phyloP scores from a whole-genome alignment of 2,113 vertebrate genomes.

The Nothoprocta perdicaria region DNA sequence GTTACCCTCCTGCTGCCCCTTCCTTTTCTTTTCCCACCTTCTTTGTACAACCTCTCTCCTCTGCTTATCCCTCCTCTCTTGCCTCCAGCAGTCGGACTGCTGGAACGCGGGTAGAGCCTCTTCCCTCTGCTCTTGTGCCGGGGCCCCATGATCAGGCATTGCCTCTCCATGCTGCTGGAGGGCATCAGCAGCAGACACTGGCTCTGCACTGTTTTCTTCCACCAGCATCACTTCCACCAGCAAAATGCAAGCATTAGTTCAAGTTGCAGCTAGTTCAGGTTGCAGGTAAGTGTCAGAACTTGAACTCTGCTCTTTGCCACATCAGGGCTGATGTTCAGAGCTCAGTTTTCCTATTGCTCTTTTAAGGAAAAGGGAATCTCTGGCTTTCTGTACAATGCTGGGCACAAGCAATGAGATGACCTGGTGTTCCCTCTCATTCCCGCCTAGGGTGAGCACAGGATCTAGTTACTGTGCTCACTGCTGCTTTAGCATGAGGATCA shows the following conservation, averaged over 20 bases:
- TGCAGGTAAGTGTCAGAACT: not conserved
- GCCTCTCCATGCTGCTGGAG: fast-evolving
- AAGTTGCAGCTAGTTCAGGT: not conserved
- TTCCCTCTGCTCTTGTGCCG: fast-evolving
- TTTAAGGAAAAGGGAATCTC: not conserved
- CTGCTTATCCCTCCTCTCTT: not conserved
- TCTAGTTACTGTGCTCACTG: not conserved
- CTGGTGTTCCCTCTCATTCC: not conserved
- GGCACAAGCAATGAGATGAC: not conserved
- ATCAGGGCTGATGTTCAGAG: not conserved
- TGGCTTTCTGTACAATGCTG: not conserved
- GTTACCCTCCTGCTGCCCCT: not conserved
- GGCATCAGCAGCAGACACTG: not conserved
- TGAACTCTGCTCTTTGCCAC: not conserved
- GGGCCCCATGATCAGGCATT: fast-evolving
- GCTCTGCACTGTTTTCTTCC: not conserved
- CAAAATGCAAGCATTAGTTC: not conserved
- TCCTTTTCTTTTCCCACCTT: not conserved
- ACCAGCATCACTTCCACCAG: not conserved
- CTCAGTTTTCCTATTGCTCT: not conserved
- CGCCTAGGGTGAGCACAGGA: not conserved
- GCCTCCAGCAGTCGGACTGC: not conserved
- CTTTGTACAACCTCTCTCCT: not conserved
- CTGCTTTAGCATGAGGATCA: not conserved
- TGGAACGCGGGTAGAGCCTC: not conserved